phyloP scores from a whole-genome alignment of 2,113 vertebrate species.

The Nesoenas mayeri region DNA sequence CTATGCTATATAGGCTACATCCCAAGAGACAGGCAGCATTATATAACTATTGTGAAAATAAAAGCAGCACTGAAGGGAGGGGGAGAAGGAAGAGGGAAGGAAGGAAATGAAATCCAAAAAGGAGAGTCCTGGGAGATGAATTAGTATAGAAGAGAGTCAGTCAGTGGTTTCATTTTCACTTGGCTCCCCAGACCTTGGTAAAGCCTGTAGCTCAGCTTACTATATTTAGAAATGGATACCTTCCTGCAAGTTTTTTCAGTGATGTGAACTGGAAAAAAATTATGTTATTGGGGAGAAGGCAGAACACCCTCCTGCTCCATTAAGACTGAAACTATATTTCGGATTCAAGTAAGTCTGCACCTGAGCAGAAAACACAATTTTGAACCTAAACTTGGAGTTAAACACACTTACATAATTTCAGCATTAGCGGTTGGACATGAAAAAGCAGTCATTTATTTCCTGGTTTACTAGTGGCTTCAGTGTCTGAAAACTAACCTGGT shows the following conservation, averaged over 20 bases:
- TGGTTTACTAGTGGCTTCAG: not conserved
- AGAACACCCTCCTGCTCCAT: not conserved
- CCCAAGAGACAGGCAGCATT: fast-evolving
- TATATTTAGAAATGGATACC: not conserved
- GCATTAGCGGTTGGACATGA: not conserved
- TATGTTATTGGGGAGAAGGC: not conserved
- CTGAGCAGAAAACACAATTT: not conserved
- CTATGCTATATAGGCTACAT: not conserved
- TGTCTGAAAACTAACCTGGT: not conserved
- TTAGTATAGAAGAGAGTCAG: not conserved
- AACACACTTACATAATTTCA: not conserved
- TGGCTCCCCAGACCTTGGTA: not conserved
- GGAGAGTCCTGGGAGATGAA: not conserved
- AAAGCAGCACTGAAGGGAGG: not conserved
- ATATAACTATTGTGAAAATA: not conserved
- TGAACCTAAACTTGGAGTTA: not conserved
- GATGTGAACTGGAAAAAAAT: not conserved
- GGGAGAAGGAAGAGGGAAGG: not conserved
- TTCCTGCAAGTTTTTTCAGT: not conserved
- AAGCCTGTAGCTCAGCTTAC: not conserved
- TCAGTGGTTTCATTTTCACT: not conserved
- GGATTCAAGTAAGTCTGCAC: not conserved
- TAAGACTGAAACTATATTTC: not conserved
- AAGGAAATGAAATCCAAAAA: not conserved
- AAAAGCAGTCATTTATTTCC: not conserved